Evolutionary conservation across 2,113 vertebrate genomes (phyloP).

Genomic region (Capreolus pygargus): DNA sequence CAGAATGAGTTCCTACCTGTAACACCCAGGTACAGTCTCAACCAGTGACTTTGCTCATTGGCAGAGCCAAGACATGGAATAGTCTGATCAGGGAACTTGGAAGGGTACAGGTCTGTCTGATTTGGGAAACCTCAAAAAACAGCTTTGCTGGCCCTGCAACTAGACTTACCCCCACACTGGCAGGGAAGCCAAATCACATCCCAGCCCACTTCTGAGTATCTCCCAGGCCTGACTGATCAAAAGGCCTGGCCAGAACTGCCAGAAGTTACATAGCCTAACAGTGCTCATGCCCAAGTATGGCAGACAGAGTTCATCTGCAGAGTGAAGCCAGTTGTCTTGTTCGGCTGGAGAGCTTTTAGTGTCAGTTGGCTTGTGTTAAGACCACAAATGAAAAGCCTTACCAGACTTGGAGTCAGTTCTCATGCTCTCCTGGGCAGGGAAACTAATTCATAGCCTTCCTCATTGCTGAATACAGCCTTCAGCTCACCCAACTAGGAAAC

Average conservation of each 20-base stretch:
- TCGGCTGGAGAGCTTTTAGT: not conserved
- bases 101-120: not conserved
- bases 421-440: not conserved
- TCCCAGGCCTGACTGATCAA: not conserved
- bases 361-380: not conserved
- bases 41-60: not conserved
- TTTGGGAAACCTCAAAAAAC: not conserved
- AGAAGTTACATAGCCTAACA: not conserved
- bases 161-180: not conserved
- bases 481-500: not conserved
- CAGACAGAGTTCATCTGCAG: not conserved
- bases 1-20: not conserved
- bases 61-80: not conserved
- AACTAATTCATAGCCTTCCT: not conserved
- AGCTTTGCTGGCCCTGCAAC: not conserved
- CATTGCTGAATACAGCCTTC: not conserved
- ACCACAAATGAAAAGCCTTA: not conserved
- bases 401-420: not conserved
- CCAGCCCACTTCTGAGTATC: not conserved
- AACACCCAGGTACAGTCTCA: not conserved
- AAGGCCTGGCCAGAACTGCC: not conserved
- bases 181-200: not conserved
- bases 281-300: not conserved
- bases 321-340: not conserved
- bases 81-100: not conserved